A percentile compares a stretch with the other conserved stretches of the same genome.
phyloP scores from a whole-genome alignment of 2,888 invertebrate genomes.

The Myopa testacea region DNA sequence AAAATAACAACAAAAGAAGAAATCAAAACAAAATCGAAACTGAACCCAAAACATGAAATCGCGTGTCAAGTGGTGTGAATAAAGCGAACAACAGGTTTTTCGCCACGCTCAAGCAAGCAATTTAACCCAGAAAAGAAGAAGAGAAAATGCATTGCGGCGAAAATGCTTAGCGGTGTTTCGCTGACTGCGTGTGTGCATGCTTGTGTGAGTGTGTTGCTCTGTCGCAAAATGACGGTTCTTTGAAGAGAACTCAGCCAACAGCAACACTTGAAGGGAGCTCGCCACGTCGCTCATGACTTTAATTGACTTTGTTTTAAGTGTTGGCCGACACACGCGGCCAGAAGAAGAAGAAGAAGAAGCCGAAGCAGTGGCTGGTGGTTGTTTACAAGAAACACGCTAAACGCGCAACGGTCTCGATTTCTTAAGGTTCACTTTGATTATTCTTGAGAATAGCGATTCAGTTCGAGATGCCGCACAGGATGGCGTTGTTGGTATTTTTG shows the following conservation, averaged over 20 bases:
- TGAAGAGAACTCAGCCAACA: background rate
- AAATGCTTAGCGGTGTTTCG: conserved; percentile 1
- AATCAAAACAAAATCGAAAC: conserved; percentile 10
- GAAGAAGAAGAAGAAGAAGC: background rate
- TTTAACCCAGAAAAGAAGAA: conserved; percentile 33
- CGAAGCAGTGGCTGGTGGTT: background rate
- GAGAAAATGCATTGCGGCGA: conserved; percentile 29
- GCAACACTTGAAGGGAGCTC: background rate
- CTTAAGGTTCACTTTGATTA: background rate
- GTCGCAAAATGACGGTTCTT: background rate
- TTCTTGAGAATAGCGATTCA: conserved; percentile 12
- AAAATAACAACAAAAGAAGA: conserved; percentile 23
- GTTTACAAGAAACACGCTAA: background rate
- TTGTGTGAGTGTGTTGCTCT: conserved; percentile 7
- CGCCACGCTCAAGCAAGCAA: conserved; percentile 37
- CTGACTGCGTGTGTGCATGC: conserved; percentile 11
- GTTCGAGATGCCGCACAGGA: conserved; percentile 11
- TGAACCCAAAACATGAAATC: conserved; percentile 22
- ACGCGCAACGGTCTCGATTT: background rate
- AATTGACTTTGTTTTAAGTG: background rate
- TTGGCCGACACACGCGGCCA: background rate
- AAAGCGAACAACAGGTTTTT: conserved; percentile 47
- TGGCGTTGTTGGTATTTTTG: conserved; percentile 14
- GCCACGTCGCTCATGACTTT: background rate
- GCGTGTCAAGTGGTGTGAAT: conserved; percentile 37